Base-by-base conservation (phyloP, 2,888 invertebrate genomes). In the Pterostichus madidus region DNA sequence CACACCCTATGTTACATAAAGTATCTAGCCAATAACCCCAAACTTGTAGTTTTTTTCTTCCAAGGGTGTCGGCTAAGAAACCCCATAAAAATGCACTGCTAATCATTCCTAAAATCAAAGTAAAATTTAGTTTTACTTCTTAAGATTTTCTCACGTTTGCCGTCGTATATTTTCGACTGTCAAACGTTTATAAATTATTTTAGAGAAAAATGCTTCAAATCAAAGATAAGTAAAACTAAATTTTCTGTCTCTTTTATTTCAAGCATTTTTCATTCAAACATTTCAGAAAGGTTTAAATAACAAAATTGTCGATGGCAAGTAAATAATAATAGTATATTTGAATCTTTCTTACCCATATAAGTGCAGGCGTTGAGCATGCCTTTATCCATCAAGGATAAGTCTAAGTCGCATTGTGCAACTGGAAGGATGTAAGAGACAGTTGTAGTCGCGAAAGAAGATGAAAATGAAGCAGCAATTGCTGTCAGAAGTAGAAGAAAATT, bases 31-130 rank as follows among this genome's bases (percentile, higher is more conserved):
- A 87, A 87, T 93, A 94, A 0, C 95, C 95, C 87, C 92, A 91
- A 35, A 94, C 90, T 85, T 96, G 90, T 79, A 96, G 91, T 86
- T 92, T 93, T 85, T 92, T 92, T 83, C 95, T 91, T 8, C 95
- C 96, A 83, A 94, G 91, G 0, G 94, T 94, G 87, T 96, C 96
- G 0, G 95, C 94, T 5, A 96, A 88, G 87, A 94, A 95, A 0
- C 96, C 96, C 96, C 96, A 96, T 2, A 95, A 84, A 87, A 95
- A 92, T 0, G 94, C 94, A 52, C 95, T 95, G 0, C 92, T 91
- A 85, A 95, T 93, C 95, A 96, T 96, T 24, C 95, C 96, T 95
- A 87, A 0, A 87, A 87, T 8, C 80, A 17, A 68, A 80, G 31
- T 13, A 52, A 64, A 71, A 61, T 32, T 32, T 2, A 17, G 31